Base-by-base conservation (phyloP, 2,888 invertebrate genomes). In the Hemaris fuciformis region DNA sequence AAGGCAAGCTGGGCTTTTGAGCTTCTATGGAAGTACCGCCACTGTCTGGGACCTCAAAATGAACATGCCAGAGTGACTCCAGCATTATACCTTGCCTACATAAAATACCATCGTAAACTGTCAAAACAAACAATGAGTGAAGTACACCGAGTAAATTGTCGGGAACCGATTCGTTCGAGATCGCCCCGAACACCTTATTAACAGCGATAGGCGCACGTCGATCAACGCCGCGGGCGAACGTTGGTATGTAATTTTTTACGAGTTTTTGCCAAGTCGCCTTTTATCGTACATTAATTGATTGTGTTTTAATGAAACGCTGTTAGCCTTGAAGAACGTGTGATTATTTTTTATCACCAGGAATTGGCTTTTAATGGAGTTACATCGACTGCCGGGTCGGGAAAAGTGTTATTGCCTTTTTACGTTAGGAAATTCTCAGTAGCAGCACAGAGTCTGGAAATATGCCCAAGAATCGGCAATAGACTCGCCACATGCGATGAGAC, bases 211-310 rank as follows among this genome's bases (percentile, higher is more conserved):
- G 10, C 38, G 38, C 38, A 38, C 38, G 38, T 38, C 38, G 38
- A 38, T n/a, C 38, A 38, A n/a, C 10, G 13, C 38, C 38, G 38
- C 38, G n/a, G 31, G 53, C 53, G 27, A 10, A 18, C 53, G 18
- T 31, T 18, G 27, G 53, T 53, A 20, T 53, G 31, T 53, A 31
- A 53, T 53, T 10, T 25, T 53, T 53, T 27, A 18, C 53, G 53
- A 10, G 53, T 53, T 53, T 53, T 53, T 53, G 53, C 53, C 10
- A 18, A 13, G 18, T 3, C 38, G 45, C 8, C 25, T 25, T 53
- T 53, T 53, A 53, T 53, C 31, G 53, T 18, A 4, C 18, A 20
- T 53, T 53, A 53, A 53, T 53, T 31, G 53, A 53, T 53, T 53
- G 31, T 53, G 18, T 27, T 31, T 8, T 53, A 53, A 53, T 53